A percentile compares a stretch with the other conserved stretches of the same genome.
phyloP scores from a whole-genome alignment of 1,140 invertebrate genomes.

The Nephila pilipes region DNA sequence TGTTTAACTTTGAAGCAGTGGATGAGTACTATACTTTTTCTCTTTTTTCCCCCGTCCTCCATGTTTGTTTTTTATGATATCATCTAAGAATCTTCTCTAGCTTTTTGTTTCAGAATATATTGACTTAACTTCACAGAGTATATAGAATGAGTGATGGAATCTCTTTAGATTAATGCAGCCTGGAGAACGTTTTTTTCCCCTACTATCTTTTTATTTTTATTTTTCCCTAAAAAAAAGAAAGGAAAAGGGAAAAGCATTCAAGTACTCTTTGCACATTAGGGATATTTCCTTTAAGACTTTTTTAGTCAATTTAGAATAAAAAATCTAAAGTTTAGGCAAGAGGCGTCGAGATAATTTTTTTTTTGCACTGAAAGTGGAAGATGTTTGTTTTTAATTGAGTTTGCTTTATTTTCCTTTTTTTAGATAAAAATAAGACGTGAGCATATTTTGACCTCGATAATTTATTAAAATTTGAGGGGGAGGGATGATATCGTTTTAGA shows the following conservation, averaged over 20 bases:
- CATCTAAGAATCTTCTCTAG: not conserved
- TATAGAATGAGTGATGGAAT: slow-evolving; percentile 61
- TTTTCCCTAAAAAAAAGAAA: not conserved
- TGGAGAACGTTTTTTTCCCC: slow-evolving; percentile 27
- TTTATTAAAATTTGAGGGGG: not conserved
- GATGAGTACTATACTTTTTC: slow-evolving; percentile 49
- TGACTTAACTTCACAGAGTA: slow-evolving; percentile 64
- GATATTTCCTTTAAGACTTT: slow-evolving; percentile 17
- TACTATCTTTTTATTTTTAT: not conserved
- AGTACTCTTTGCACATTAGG: slow-evolving; percentile 13
- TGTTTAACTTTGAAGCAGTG: slow-evolving; percentile 67
- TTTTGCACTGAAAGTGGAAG: not conserved
- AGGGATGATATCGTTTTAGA: not conserved
- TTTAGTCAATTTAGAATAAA: slow-evolving; percentile 52
- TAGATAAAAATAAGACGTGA: not conserved
- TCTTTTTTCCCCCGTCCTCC: not conserved
- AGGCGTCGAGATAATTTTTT: not conserved
- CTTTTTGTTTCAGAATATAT: slow-evolving; percentile 73
- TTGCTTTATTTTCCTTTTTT: not conserved
- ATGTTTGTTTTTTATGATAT: slow-evolving; percentile 25
- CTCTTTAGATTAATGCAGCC: slow-evolving; percentile 68
- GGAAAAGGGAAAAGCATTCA: not conserved
- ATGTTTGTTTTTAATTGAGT: slow-evolving; percentile 22
- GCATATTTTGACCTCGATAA: not conserved
- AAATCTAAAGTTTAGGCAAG: slow-evolving; percentile 5